Percentiles rank a stretch among this genome's conserved stretches.
These are phyloP conservation scores for Erpornis zantholeuca DNA, from an alignment of 2,113 vertebrate genomes.

Conservation along the genomic window DNA sequence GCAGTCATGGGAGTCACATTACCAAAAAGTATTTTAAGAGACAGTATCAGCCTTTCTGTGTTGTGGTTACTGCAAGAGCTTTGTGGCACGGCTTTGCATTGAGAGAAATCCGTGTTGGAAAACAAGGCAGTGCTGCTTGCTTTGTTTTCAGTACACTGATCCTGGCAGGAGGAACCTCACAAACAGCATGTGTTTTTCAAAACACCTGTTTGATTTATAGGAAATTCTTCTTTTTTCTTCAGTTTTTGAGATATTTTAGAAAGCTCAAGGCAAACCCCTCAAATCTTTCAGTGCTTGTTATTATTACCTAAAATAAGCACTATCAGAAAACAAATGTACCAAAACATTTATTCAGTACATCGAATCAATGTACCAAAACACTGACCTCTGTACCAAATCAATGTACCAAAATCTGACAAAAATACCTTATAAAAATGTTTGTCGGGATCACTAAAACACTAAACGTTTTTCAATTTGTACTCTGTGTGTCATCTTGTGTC, in stretches of 20 bases:
- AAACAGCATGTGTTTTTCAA: not conserved
- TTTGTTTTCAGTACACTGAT: not conserved
- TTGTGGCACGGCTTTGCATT: fast-evolving
- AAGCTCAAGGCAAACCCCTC: not conserved
- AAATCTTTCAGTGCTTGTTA: not conserved
- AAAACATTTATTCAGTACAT: not conserved
- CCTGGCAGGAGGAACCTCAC: not conserved
- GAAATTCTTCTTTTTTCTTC: not conserved
- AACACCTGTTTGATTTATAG: not conserved
- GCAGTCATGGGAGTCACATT: not conserved
- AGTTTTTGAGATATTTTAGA: not conserved
- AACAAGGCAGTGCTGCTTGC: not conserved
- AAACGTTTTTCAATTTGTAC: not conserved
- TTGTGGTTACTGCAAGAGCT: not conserved
- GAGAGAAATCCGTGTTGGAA: not conserved
- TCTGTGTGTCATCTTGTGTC: not conserved
- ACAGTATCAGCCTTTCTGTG: not conserved
- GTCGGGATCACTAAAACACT: not conserved
- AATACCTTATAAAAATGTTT: not conserved
- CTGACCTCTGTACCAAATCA: no score
- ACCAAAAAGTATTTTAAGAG: not conserved
- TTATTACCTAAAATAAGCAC: not conserved
- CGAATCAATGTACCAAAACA: not conserved
- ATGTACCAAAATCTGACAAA: not conserved
- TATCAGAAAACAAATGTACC: not conserved